Evolutionary conservation across 92 coral and sea anemone genomes (phyloP).

Genomic region (Epizoanthus illoricatus): DNA sequence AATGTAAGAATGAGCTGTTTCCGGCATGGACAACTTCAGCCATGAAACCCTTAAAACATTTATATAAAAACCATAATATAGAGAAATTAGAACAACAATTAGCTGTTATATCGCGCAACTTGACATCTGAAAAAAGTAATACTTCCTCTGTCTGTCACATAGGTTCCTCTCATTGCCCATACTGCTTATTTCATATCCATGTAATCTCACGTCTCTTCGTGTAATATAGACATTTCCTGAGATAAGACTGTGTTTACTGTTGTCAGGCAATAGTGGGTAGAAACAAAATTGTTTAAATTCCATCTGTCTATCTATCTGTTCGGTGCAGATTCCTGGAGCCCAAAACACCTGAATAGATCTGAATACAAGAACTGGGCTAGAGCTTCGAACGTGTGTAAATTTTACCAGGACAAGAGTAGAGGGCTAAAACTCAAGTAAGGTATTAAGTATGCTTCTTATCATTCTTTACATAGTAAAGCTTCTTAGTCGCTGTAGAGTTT

Average conservation of each 20-base stretch:
- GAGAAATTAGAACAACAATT: background rate
- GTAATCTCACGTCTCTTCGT: background rate
- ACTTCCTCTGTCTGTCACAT: slow-evolving; percentile 6
- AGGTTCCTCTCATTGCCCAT: background rate
- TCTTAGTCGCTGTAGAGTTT: too few relatives aligned
- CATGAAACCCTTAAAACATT: slow-evolving; percentile 2
- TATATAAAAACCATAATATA: background rate
- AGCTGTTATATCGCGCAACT: background rate
- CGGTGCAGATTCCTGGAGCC: slow-evolving; percentile 25
- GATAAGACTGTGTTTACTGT: slow-evolving; percentile 20
- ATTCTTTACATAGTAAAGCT: background rate
- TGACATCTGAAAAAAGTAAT: slow-evolving; percentile 24
- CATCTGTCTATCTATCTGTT: background rate
- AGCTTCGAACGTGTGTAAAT: background rate
- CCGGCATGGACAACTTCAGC: background rate
- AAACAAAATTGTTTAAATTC: slow-evolving; percentile 34
- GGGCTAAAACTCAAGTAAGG: background rate
- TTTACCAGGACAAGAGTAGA: background rate
- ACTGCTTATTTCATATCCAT: background rate
- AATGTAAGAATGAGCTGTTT: background rate
- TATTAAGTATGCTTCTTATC: background rate
- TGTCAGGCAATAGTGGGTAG: slow-evolving; percentile 9
- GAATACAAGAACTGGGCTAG: background rate
- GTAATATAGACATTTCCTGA: slow-evolving; percentile 7
- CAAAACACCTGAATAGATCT: slow-evolving; percentile 1